phyloP scores from a whole-genome alignment of 2,888 invertebrate genomes.

The Dicycla oo region DNA sequence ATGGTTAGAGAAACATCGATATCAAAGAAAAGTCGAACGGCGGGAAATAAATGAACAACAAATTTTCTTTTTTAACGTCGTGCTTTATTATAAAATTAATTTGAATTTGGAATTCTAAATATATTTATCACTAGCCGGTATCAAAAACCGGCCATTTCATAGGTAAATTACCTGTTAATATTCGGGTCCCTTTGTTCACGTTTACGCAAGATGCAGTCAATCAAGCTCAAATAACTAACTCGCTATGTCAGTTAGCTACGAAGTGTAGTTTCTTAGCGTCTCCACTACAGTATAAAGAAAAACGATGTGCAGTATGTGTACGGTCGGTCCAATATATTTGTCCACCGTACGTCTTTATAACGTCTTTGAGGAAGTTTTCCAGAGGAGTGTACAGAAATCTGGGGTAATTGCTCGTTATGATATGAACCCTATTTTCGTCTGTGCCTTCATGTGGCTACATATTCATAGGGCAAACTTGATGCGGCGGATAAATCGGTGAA shows the following conservation, averaged over 20 bases:
- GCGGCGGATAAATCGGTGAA: slow-evolving; percentile 79
- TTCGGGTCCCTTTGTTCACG: slow-evolving; percentile 50
- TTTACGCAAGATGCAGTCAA: slow-evolving; percentile 51
- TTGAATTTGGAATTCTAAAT: too few relatives aligned
- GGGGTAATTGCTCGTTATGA: slow-evolving; percentile 62
- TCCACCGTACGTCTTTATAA: slow-evolving; percentile 1
- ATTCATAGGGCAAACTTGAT: slow-evolving; percentile 82
- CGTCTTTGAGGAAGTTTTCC: slow-evolving; percentile 23
- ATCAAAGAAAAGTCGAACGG: too few relatives aligned
- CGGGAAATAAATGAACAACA: too few relatives aligned
- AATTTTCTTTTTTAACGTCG: too few relatives aligned
- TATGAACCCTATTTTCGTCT: slow-evolving; percentile 70
- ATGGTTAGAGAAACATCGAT: too few relatives aligned
- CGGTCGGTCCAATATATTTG: slow-evolving; percentile 5
- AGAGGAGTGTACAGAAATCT: slow-evolving; percentile 53
- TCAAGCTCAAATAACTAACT: slow-evolving; percentile 36
- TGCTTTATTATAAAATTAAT: too few relatives aligned
- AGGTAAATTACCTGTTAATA: too few relatives aligned
- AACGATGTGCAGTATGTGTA: not conserved
- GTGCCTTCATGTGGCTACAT: slow-evolving; percentile 76
- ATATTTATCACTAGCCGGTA: too few relatives aligned
- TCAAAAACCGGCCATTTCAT: too few relatives aligned
- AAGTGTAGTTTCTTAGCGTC: slow-evolving; percentile 11
- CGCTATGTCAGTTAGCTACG: not conserved
- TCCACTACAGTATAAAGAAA: slow-evolving; percentile 7